phyloP scores from a whole-genome alignment of 2,797 vertebrate species.

The Galagoides demidoff region DNA sequence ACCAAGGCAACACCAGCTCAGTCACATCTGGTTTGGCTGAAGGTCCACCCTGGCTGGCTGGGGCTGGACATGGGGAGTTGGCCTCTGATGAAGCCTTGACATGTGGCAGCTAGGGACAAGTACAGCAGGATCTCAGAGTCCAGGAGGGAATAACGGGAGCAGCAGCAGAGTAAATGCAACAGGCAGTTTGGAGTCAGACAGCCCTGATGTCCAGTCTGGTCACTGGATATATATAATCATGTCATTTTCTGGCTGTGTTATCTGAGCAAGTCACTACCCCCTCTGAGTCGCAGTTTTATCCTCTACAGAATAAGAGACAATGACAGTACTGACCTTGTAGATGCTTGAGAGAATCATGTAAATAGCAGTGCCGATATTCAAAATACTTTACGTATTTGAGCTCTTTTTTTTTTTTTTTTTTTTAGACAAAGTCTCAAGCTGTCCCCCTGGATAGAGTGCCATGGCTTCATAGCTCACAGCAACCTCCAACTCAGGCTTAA shows the following conservation, averaged over 20 bases:
- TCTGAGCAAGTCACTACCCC: not conserved
- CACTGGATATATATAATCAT: no score
- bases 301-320: not conserved
- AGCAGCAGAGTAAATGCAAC: not conserved
- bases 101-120: not conserved
- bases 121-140: not conserved
- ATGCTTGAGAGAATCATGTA: rapidly evolving
- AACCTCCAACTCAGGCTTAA: no score
- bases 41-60: conserved; percentile 28
- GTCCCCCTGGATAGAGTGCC: no score
- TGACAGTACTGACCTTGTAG: rapidly evolving
- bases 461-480: no score
- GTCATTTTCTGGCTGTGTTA: not conserved
- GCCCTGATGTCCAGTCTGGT: not conserved
- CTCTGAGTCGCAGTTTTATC: not conserved
- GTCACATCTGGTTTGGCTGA: not conserved
- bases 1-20: conserved; percentile 54
- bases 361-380: not conserved
- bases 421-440: no score
- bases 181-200: not conserved
- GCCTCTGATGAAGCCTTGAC: not conserved
- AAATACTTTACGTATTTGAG: rapidly evolving
- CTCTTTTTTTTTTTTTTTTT: no score
- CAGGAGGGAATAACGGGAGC: not conserved
- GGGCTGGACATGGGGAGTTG: not conserved